phyloP scores from a whole-genome alignment of 2,797 vertebrate genomes.

The Falco novaeseelandiae region DNA sequence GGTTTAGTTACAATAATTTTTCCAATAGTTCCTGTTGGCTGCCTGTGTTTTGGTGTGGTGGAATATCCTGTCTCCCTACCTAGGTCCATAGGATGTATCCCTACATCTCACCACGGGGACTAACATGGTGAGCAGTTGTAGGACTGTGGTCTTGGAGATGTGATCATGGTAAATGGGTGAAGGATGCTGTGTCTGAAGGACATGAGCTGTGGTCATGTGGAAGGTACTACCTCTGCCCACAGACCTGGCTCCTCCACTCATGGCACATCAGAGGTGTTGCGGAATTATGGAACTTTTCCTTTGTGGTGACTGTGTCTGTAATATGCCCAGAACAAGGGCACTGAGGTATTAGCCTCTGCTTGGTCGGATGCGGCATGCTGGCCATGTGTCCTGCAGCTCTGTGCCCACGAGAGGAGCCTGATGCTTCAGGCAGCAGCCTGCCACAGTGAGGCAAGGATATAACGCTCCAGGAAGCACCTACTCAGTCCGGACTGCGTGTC shows the following conservation, averaged over 20 bases:
- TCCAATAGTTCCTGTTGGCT: no score
- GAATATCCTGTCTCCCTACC: neutral
- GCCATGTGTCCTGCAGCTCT: neutral
- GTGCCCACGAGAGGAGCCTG: neutral
- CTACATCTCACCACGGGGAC: rapidly evolving
- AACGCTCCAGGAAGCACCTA: rapidly evolving
- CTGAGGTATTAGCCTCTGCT: no score
- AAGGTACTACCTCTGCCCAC: neutral
- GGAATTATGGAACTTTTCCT: neutral
- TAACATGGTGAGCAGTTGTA: rapidly evolving
- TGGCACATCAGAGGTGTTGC: rapidly evolving
- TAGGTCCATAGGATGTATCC: rapidly evolving
- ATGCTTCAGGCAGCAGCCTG: neutral
- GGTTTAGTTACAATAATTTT: neutral
- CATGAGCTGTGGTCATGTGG: rapidly evolving
- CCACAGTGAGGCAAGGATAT: neutral
- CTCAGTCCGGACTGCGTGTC: rapidly evolving
- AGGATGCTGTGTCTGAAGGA: neutral
- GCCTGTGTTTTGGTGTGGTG: neutral
- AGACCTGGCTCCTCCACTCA: neutral
- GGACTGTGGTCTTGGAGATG: neutral
- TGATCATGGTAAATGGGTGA: rapidly evolving
- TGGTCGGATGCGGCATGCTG: neutral
- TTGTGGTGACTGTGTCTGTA: no score
- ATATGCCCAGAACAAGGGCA: neutral